A percentile compares a stretch with the other conserved stretches of the same genome.
These are phyloP conservation scores for Tribolium madens DNA, from an alignment of 1,140 invertebrate genomes.

Conservation along the genomic window DNA sequence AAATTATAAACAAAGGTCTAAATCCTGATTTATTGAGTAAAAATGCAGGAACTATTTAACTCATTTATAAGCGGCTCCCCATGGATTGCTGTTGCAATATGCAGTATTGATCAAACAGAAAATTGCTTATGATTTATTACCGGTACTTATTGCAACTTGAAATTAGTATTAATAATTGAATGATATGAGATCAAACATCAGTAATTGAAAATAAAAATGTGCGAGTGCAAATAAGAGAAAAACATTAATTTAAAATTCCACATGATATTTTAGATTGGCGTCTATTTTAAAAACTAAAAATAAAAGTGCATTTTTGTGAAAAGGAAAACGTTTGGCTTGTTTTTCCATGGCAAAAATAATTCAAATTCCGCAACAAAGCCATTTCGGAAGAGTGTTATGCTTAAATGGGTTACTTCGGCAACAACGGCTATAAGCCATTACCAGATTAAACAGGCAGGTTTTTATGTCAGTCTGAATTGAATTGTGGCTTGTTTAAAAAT, in stretches of 20 bases:
- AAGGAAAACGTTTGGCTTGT: too few species aligned
- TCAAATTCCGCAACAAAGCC: too few species aligned
- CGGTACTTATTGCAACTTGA: not conserved
- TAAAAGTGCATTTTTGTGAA: too few species aligned
- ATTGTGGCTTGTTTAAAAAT: conserved; percentile 15
- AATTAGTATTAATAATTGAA: not conserved
- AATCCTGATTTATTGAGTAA: too few species aligned
- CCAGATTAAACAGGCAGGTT: not conserved
- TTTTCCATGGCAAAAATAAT: too few species aligned
- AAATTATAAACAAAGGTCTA: too few species aligned
- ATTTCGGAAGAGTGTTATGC: too few species aligned
- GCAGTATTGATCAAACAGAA: not conserved
- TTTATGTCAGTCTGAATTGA: not conserved
- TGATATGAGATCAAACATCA: not conserved
- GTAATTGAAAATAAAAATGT: not conserved
- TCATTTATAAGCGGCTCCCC: not conserved
- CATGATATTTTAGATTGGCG: too few species aligned
- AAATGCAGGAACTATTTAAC: not conserved
- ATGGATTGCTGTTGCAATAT: not conserved
- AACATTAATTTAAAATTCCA: too few species aligned
- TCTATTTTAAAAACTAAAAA: too few species aligned
- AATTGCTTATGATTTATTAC: not conserved
- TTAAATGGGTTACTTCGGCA: not conserved
- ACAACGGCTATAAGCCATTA: conserved; percentile 3
- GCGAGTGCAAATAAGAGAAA: too few species aligned